phyloP scores from a whole-genome alignment of 2,888 invertebrate genomes.

The Agrenia bidenticulata region DNA sequence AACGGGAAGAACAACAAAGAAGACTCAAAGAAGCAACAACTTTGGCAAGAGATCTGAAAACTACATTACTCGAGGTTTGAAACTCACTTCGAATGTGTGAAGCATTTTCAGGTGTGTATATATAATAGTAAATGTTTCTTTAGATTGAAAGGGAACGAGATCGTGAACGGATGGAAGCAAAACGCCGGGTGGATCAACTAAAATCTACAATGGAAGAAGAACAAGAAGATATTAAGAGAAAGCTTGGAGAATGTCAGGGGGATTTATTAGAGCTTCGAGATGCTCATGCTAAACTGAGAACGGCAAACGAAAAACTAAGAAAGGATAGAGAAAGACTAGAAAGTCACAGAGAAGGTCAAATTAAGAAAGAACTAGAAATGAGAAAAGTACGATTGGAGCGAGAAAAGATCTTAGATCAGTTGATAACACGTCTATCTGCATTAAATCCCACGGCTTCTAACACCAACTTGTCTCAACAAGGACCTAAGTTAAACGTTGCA shows the following conservation, averaged over 20 bases:
- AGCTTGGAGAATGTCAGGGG: constrained; percentile 62
- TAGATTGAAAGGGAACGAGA: constrained; percentile 85
- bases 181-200: constrained; percentile 79
- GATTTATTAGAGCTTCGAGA: constrained; percentile 84
- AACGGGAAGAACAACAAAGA: constrained; percentile 87
- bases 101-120: not conserved
- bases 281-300: constrained; percentile 85
- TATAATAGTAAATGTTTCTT: too few species aligned
- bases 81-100: not conserved
- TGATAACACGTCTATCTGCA: constrained; percentile 36
- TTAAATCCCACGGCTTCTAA: constrained; percentile 42
- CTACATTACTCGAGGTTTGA: constrained; percentile 76
- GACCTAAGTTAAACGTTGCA: constrained; percentile 38
- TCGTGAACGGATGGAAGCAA: constrained; percentile 82
- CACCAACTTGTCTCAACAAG: constrained; percentile 34
- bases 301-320: constrained; percentile 85
- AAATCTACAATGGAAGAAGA: constrained; percentile 84
- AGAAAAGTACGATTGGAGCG: constrained; percentile 61
- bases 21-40: constrained; percentile 86
- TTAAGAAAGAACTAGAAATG: constrained; percentile 59
- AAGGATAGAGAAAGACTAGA: constrained; percentile 84
- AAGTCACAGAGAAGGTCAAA: constrained; percentile 69
- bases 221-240: constrained; percentile 82
- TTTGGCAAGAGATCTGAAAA: constrained; percentile 79
- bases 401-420: constrained; percentile 48